Base-by-base conservation (phyloP, 2,888 invertebrate species). In the Sarcophaga variegata region DNA sequence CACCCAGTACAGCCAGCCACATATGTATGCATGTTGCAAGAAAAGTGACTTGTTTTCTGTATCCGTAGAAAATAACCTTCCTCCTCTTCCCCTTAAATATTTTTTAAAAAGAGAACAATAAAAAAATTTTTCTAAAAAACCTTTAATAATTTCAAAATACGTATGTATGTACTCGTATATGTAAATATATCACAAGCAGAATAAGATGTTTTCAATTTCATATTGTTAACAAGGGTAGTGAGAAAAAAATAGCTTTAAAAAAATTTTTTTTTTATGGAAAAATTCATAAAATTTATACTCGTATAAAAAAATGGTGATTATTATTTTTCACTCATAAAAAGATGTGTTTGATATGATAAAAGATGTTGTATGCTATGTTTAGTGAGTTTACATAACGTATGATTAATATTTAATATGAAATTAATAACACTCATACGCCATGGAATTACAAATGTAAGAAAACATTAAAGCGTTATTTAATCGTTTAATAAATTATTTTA, bases 151-250 rank as follows among this genome's bases (percentile, higher is more conserved):
- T 37, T 37, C 37, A 6, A 37, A 37, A 37, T 37, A 37, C 8
- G 37, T 37, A 37, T 37, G 37, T 37, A 12, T 20, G 20, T 20
- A n/a, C 45, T 17, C 47, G 20, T 47, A 10, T 47, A 45, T 63
- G 17, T 12, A 47, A n/a, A 12, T 0, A 70, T 70, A 82, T 64
- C 54, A 54, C 54, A 62, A 83, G 27, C 20, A 71, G 12, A 67
- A 20, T 22, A 66, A 72, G 64, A 71, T 77, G 59, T 83, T 77
- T 71, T 20, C 25, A 77, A 77, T 72, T 11, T 25, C 66, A 77
- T 72, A 71, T 47, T 66, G 20, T 25, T 20, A 37, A 37, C 37
- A 37, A 37, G 37, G 49, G 17, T 54, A 20, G 37, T 47, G 25
- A 67, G 5, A n/a, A 49, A 54, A n/a, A 60, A 69, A 59, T 12